These are phyloP conservation scores for Ia io DNA, from an alignment of 2,113 vertebrate species.

Conservation along the genomic window DNA sequence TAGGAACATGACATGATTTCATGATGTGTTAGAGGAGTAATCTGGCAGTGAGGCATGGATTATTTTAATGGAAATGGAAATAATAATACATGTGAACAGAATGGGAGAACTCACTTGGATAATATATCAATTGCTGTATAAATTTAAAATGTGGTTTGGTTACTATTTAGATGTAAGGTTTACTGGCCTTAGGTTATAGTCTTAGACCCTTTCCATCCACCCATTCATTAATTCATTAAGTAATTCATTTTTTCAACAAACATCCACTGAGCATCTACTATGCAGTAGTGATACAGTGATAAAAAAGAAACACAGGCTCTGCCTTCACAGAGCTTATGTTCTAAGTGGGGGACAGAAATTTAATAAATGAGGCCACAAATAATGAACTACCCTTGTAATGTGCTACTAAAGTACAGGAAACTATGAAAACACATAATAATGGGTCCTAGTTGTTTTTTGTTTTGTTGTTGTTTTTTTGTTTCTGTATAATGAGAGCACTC, in stretches of 20 bases:
- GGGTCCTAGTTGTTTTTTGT: neutral
- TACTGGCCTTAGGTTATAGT: neutral
- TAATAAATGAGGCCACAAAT: neutral
- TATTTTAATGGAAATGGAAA: neutral
- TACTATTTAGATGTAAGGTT: slow-evolving; percentile 1
- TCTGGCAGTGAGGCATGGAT: neutral
- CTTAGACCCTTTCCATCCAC: neutral
- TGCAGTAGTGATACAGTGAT: neutral
- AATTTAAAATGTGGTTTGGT: neutral
- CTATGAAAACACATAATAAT: neutral
- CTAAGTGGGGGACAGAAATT: neutral
- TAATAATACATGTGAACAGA: neutral
- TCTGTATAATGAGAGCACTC: neutral
- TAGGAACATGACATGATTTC: neutral
- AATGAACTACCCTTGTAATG: neutral
- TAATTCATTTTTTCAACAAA: neutral
- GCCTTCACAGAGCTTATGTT: neutral
- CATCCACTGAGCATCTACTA: neutral
- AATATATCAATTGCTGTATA: neutral
- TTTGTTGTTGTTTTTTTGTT: neutral
- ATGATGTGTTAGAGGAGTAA: neutral
- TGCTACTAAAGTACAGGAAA: neutral
- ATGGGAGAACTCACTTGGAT: neutral
- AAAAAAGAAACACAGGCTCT: neutral
- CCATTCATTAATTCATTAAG: neutral